A percentile compares a stretch with the other conserved stretches of the same genome.
Conservation (phyloP, 2,888 invertebrate species). For the Mythimna lalbum region DNA sequence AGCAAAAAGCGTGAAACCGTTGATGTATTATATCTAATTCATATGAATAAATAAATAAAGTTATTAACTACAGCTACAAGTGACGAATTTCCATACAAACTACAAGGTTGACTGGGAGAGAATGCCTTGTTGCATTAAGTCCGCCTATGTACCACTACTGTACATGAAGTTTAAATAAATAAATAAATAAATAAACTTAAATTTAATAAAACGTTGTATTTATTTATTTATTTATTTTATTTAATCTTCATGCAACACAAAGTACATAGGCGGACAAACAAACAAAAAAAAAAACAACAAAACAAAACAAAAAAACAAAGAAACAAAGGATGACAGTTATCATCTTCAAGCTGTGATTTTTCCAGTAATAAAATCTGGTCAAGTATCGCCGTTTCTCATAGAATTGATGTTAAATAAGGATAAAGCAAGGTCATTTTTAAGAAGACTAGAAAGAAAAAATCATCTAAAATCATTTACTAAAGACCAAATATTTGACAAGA, state of each 20-base stretch:
- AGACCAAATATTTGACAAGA: slow-evolving; percentile 14
- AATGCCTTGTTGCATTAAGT: too few relatives aligned
- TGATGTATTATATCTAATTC: too few relatives aligned
- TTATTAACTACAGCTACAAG: background rate
- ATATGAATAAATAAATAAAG: background rate
- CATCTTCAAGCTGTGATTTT: background rate
- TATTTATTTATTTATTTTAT: too few relatives aligned
- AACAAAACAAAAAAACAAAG: too few relatives aligned
- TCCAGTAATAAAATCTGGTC: slow-evolving; percentile 44
- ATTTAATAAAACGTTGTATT: background rate
- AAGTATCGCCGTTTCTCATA: slow-evolving; percentile 37
- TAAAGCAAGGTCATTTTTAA: slow-evolving; percentile 27
- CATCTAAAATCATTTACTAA: background rate
- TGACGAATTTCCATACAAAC: background rate
- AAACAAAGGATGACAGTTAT: background rate
- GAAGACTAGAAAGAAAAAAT: background rate
- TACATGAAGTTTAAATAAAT: too few relatives aligned
- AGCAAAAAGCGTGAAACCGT: background rate
- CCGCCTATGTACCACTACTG: too few relatives aligned
- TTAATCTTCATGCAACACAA: too few relatives aligned
- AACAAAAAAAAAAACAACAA: too few relatives aligned
- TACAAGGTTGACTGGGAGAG: too few relatives aligned
- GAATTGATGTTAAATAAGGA: slow-evolving; percentile 41
- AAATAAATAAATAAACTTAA: too few relatives aligned
- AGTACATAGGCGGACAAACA: too few relatives aligned